Conservation (phyloP, 2,888 invertebrate genomes). For the Cactoblastis cactorum region DNA sequence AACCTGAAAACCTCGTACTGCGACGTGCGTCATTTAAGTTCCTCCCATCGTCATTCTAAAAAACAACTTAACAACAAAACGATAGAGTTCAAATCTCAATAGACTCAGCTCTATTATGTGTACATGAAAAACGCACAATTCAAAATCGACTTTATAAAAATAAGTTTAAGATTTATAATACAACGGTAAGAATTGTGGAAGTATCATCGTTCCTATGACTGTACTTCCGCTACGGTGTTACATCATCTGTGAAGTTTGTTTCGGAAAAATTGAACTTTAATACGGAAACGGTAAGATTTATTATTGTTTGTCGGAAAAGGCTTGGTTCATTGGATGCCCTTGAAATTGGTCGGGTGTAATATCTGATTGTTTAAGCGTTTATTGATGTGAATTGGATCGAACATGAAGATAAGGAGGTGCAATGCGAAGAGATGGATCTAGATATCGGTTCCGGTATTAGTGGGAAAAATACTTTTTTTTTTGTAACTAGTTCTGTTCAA, state of each 20-base stretch:
- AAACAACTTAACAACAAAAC: background rate
- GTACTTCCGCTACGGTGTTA: slow-evolving; percentile 14
- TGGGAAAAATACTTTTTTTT: too few relatives aligned
- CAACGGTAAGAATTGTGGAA: background rate
- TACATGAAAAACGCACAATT: background rate
- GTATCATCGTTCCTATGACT: slow-evolving; percentile 15
- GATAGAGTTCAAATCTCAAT: background rate
- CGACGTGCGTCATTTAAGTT: slow-evolving; percentile 14
- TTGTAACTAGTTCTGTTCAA: too few relatives aligned
- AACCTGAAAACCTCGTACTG: slow-evolving; percentile 14
- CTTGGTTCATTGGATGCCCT: slow-evolving; percentile 11
- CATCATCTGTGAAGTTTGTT: slow-evolving; percentile 9
- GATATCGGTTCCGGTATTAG: too few relatives aligned
- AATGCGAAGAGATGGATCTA: background rate
- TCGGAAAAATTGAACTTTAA: background rate
- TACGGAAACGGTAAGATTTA: background rate
- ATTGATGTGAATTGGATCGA: background rate
- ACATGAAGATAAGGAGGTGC: background rate
- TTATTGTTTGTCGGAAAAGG: background rate
- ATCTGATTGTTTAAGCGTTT: slow-evolving; percentile 4
- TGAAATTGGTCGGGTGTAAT: background rate
- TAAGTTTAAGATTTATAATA: background rate
- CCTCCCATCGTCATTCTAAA: background rate
- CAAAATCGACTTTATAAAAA: background rate
- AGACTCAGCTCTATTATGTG: background rate